Conservation (phyloP, 2,797 vertebrate genomes). For the Melanotaenia boesemani region DNA sequence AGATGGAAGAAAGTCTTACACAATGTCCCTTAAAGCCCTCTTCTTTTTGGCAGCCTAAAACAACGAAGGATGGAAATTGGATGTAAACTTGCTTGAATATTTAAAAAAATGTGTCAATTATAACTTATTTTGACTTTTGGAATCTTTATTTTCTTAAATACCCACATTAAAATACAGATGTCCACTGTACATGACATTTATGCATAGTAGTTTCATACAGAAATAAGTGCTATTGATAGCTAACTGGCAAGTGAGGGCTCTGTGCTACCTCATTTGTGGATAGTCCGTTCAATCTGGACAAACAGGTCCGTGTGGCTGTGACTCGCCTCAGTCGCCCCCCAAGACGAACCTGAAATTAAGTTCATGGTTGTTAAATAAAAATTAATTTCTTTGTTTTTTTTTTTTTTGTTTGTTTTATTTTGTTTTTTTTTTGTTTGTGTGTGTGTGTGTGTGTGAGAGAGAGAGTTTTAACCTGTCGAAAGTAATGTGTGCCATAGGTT, state of each 20-base stretch:
- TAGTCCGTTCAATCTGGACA: slow-evolving; percentile 33
- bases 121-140: too few relatives aligned
- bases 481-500: slow-evolving; percentile 50
- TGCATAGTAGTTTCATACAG: too few relatives aligned
- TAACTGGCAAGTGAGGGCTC: not conserved
- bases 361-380: not conserved
- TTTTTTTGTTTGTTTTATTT: too few relatives aligned
- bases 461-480: slow-evolving; percentile 32
- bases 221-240: not conserved
- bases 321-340: slow-evolving; percentile 44
- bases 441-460: not conserved
- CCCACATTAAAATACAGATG: too few relatives aligned
- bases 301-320: slow-evolving; percentile 39
- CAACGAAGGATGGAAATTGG: too few relatives aligned
- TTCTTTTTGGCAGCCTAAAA: not conserved
- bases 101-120: too few relatives aligned
- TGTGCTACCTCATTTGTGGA: slow-evolving; percentile 11
- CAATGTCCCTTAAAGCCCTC: too few relatives aligned
- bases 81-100: too few relatives aligned
- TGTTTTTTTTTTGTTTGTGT: too few relatives aligned
- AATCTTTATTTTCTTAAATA: too few relatives aligned
- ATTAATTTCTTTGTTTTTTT: not conserved
- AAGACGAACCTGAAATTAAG: slow-evolving; percentile 35
- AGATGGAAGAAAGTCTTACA: too few relatives aligned
- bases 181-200: too few relatives aligned